Base-by-base conservation (phyloP, 2,797 vertebrate genomes). In the Garrulus glandarius region DNA sequence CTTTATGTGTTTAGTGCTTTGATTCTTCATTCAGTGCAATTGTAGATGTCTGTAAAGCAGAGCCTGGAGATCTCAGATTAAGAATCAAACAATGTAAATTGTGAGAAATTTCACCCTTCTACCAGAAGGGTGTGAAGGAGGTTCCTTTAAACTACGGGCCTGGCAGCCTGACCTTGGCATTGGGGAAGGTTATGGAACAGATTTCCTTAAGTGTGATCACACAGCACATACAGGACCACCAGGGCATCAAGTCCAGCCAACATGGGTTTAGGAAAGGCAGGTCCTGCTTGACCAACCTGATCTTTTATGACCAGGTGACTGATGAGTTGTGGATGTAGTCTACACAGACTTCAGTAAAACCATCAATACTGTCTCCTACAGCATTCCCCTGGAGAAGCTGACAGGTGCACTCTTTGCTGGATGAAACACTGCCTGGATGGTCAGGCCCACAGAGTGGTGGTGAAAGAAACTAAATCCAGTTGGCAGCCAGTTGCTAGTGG, bases 401-500 rank as follows among this genome's bases (percentile, higher is more conserved):
- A 55, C 5, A 27, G 44, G 8, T 34, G 24, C 29, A 44, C 20
- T 50, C 57, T 43, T 68, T 44, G 22, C 43, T 11, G 36, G 32
- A 18, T 29, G 24, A 36, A 64, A 79, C 20, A 43, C 19, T 34
- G 37, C 15, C 29, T 57, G 18, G n/a, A 70, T 39, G 21, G 12
- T n/a, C 12, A 44, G 44, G 9, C 8, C 18, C 24, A 64, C 15
- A 63, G 24, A 46, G 11, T 39, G 44, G 5, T 64, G 24, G 24
- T 50, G 24, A 57, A 70, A 46, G 26, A 21, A 77, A 46, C 50
- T 52, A 64, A 84, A 70, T 12, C 20, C n/a, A 50, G 5, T 3
- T 18, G 10, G 10, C 1, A 2, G 37, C 5, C 3, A 2, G 14
- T 39, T 49, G 44, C 23, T 44, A 57, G 17, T 4, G 1, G 44